These are phyloP conservation scores for Drosophila oshimai DNA, from an alignment of 1,140 invertebrate genomes.

Conservation along the genomic window DNA sequence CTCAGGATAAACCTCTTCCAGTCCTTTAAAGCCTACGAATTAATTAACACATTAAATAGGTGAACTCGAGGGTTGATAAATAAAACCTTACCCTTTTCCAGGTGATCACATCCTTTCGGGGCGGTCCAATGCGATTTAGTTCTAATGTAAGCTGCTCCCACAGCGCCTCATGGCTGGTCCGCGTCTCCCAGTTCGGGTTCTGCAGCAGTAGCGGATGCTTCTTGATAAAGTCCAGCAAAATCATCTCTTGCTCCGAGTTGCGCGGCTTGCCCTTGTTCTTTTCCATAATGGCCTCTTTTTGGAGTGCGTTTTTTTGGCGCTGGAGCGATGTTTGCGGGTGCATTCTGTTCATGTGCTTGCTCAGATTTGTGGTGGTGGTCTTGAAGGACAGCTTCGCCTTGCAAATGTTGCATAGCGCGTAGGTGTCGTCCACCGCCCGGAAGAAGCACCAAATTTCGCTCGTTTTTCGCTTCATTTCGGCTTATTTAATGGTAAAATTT, in stretches of 20 bases:
- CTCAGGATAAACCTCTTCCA: constrained; percentile 69
- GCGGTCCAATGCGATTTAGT: constrained; percentile 47
- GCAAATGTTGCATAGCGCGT: constrained; percentile 64
- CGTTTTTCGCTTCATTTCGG: constrained; percentile 56
- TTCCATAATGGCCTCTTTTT: constrained; percentile 17
- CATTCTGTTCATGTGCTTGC: constrained; percentile 71
- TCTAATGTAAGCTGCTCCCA: constrained; percentile 60
- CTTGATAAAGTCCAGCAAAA: constrained; percentile 61
- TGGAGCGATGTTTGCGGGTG: constrained; percentile 48
- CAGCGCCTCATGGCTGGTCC: constrained; percentile 34
- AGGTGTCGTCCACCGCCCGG: constrained; percentile 61
- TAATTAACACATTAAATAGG: not conserved
- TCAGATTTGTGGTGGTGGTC: constrained; percentile 65
- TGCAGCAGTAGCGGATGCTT: constrained; percentile 56
- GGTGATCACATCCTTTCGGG: constrained; percentile 57
- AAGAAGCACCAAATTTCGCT: constrained; percentile 71
- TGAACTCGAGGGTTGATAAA: too few species aligned
- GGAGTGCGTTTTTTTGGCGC: constrained; percentile 10
- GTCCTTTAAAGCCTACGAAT: constrained; percentile 56
- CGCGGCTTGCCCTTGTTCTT: constrained; percentile 57
- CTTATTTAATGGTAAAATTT: constrained; percentile 9
- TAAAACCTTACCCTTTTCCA: constrained; percentile 50
- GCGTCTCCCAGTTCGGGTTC: constrained; percentile 62
- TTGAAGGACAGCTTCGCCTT: constrained; percentile 67
- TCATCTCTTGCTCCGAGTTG: constrained; percentile 50